Base-by-base conservation (phyloP, 2,113 vertebrate genomes). In the Phyllostomus discolor region DNA sequence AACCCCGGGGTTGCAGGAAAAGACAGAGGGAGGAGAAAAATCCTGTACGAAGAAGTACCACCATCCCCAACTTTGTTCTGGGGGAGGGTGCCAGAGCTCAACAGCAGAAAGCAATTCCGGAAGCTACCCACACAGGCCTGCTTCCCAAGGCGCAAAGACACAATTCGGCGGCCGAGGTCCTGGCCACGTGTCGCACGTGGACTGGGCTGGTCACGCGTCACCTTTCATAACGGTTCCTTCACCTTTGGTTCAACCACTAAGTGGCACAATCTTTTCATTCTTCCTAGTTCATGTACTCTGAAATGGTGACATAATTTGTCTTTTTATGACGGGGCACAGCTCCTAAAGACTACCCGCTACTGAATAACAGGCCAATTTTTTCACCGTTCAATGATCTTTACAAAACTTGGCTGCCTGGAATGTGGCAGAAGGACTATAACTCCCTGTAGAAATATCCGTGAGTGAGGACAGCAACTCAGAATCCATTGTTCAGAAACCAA, bases 121-220 rank as follows among this genome's bases (percentile, higher is more conserved):
- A 35, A n/a, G 14, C 10, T 26, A 1, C 4, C 9, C 43, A 8
- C 1, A 4, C 1, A 4, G 6, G 8, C 69, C 41, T 62, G 28
- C n/a, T 17, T 62, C 10, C n/a, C 41, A 26, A 11, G 48, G 35
- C 22, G 1, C 0, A 35, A 24, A 26, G 8, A 35, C 26, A 24
- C 64, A 43, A 19, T 5, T 31, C 31, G 14, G 7, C 5, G 0
- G 9, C 2, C 33, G 0, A 0, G 10, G 50, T 19, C 38, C 66
- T 48, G 10, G 62, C 17, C 17, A 0, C 10, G 2, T 7, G 35
- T 72, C 35, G 1, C 5, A 2, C 6, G 11, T 12, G 11, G 38
- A 41, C 26, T 46, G 4, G 0, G 12, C 5, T 20, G 24, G 8
- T 4, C 16, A 8, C 0, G 1, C 22, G 17, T 52, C 41, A 57